Evolutionary conservation across 1,140 invertebrate species (phyloP).

Genomic region (Venturia canescens): DNA sequence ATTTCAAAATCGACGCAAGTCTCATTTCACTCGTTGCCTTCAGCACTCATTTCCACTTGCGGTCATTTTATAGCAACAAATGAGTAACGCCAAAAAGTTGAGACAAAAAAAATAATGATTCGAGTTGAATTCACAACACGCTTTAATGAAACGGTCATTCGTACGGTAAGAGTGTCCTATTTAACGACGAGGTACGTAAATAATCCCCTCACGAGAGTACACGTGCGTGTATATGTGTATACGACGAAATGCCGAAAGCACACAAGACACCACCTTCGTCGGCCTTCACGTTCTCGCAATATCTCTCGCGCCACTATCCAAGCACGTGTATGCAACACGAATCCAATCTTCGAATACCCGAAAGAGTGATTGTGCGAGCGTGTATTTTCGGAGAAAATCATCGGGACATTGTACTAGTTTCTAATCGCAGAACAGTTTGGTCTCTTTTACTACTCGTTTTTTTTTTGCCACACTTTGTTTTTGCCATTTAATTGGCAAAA

Average conservation of each 20-base stretch:
- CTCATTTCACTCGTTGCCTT: neutral
- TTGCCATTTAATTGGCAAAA: too few species aligned
- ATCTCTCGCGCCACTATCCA: constrained; percentile 13
- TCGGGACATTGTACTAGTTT: neutral
- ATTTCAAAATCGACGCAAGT: neutral
- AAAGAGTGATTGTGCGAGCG: neutral
- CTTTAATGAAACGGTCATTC: constrained; percentile 38
- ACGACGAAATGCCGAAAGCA: constrained; percentile 19
- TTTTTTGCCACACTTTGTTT: too few species aligned
- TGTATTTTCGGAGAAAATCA: neutral
- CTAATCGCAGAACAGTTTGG: neutral
- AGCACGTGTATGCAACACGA: neutral
- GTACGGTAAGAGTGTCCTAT: constrained; percentile 24
- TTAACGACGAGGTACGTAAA: constrained; percentile 24
- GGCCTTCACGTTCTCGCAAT: constrained; percentile 37
- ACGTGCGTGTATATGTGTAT: neutral
- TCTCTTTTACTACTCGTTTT: too few species aligned
- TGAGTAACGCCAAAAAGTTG: neutral
- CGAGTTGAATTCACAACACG: neutral
- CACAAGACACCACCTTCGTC: constrained; percentile 24
- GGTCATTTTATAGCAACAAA: neutral
- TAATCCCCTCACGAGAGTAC: constrained; percentile 7
- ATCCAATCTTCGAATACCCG: neutral
- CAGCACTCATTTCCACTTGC: neutral
- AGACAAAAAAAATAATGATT: neutral